Base-by-base conservation (phyloP, 2,113 vertebrate species). In the Dolichallabes microphthalmus region DNA sequence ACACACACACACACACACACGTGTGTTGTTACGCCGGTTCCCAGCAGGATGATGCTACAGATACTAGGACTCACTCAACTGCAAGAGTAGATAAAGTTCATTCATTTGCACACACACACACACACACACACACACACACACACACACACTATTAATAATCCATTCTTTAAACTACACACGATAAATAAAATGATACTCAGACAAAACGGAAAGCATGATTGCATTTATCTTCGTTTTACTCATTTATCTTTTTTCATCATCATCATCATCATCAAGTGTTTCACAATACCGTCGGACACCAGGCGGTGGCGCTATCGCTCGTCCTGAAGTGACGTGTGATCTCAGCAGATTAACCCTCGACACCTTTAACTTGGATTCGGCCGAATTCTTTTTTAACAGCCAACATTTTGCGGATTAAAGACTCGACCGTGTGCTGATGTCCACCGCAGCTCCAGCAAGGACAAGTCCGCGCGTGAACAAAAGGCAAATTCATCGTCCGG, bases 51-150 rank as follows among this genome's bases (percentile, higher is more conserved):
- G 27, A 57, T 35, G 45, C 30, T 35, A 22, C 13, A 57, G 63
- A 85, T 85, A 71, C 61, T 39, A 71, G 45, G 19, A 9, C 61
- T 61, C 57, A 12, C 30, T 85, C 50, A 66, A 45, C 52, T 68
- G 75, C 50, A 60, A 79, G 7, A 11, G 15, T 30, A 32, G 39
- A 68, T 53, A 68, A 66, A 12, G n/a, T 68, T 82, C 63, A 82
- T 57, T 22, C 68, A 52, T 27, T 27, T 22, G 17, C 20, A 4
- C 20, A 20, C 1, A 8, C 17, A 20, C 7, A 19, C 5, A 7
- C 58, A 2, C 58, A 25, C 58, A 20, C 58, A 53, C 22, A 74
- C 71, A 74, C 69, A 73, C 69, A 45, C 68, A 60, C 63, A 73
- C 45, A 52, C 68, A 30, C 39, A 35, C 85, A 30, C 79, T 35